These are phyloP conservation scores for Dendronephthya gigantea DNA, from an alignment of 64 coral and sea anemone genomes.

Conservation along the genomic window DNA sequence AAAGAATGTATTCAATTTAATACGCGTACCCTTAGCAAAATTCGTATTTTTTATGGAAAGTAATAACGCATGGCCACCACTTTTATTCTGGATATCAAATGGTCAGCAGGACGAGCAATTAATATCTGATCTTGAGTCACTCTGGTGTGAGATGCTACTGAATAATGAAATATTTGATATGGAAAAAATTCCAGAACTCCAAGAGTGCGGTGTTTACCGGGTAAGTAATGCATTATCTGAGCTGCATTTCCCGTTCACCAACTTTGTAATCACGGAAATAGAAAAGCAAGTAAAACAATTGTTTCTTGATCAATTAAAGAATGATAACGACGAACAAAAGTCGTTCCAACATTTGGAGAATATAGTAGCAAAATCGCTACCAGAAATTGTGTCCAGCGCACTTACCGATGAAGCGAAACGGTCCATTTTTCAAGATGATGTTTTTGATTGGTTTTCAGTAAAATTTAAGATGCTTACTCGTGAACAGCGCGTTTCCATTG, in stretches of 20 bases:
- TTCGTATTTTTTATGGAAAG: not conserved
- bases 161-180: conserved; percentile 12
- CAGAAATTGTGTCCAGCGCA: too few relatives aligned
- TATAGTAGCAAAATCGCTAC: not conserved
- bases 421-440: too few relatives aligned
- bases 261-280: conserved; percentile 41
- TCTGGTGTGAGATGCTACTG: not conserved
- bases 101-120: too few relatives aligned
- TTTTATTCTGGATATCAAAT: not conserved
- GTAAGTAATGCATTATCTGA: conserved; percentile 16
- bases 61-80: not conserved
- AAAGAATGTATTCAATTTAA: not conserved
- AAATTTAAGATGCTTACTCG: too few relatives aligned
- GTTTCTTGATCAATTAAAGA: conserved; percentile 42
- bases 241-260: conserved; percentile 50
- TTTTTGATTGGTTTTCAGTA: too few relatives aligned
- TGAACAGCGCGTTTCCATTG: too few relatives aligned
- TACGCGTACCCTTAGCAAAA: not conserved
- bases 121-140: not conserved
- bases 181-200: conserved; percentile 31
- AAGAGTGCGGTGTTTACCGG: conserved; percentile 36
- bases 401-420: too few relatives aligned
- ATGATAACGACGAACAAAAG: not conserved
- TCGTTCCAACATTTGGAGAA: not conserved
- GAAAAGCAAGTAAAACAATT: conserved; percentile 41